Conservation (phyloP, 2,888 invertebrate species). For the Cheilosia variabilis region DNA sequence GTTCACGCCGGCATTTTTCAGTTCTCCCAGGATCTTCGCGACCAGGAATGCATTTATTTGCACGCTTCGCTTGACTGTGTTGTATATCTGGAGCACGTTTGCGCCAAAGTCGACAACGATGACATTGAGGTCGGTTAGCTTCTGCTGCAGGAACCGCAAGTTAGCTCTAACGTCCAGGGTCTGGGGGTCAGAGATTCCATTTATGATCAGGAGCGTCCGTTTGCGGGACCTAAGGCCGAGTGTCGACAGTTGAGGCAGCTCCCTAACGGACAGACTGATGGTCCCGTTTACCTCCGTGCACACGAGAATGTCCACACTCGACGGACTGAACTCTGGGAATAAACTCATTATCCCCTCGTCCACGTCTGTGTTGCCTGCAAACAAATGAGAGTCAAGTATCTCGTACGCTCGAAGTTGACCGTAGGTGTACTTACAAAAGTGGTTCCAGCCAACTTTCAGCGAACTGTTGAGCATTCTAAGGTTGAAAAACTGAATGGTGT, state of each 20-base stretch:
- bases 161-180: slow-evolving; percentile 79
- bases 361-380: slow-evolving; percentile 79
- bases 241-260: slow-evolving; percentile 79
- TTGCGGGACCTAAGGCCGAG: slow-evolving; percentile 79
- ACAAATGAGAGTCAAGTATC: not conserved
- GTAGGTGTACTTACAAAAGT: slow-evolving; percentile 40
- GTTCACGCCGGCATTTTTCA: slow-evolving; percentile 65
- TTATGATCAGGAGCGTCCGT: slow-evolving; percentile 79
- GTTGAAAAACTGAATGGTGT: slow-evolving; percentile 34
- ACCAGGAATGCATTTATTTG: slow-evolving; percentile 79
- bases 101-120: slow-evolving; percentile 79
- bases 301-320: slow-evolving; percentile 49
- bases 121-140: slow-evolving; percentile 79
- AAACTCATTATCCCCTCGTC: slow-evolving; percentile 81
- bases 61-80: slow-evolving; percentile 80
- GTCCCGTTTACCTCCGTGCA: slow-evolving; percentile 80
- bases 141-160: slow-evolving; percentile 79
- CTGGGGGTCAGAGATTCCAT: slow-evolving; percentile 79
- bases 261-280: slow-evolving; percentile 79
- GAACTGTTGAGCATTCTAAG: slow-evolving; percentile 12
- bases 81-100: slow-evolving; percentile 79
- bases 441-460: slow-evolving; percentile 30
- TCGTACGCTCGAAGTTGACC: not conserved
- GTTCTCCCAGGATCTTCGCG: slow-evolving; percentile 77
- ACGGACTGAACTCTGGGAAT: slow-evolving; percentile 80